Conservation (phyloP, 2,888 invertebrate species). For the Siphlonurus alternatus region DNA sequence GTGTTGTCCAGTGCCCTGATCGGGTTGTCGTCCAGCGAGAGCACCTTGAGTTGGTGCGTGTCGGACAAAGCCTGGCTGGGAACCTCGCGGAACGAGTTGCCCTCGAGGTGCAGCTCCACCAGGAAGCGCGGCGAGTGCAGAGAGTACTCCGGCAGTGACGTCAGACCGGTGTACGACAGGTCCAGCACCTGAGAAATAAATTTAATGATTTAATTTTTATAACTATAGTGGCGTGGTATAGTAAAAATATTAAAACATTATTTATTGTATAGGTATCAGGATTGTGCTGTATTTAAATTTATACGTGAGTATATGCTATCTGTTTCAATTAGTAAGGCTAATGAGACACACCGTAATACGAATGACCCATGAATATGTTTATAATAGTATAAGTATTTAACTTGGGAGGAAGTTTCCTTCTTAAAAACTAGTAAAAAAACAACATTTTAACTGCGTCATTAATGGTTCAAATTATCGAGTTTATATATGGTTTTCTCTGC, state of each 20-base stretch:
- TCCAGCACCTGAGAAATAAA: conserved; percentile 41
- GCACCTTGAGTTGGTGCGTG: conserved; percentile 37
- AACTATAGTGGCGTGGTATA: conserved; percentile 2
- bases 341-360: no score
- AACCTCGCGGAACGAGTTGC: conserved; percentile 40
- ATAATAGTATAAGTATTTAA: no score
- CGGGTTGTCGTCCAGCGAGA: conserved; percentile 54
- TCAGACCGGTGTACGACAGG: conserved; percentile 46
- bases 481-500: no score
- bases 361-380: no score
- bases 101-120: conserved; percentile 44
- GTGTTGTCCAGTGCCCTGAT: conserved; percentile 40
- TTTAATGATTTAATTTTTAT: no score
- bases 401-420: no score
- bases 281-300: conserved; percentile 6
- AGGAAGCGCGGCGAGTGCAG: conserved; percentile 49
- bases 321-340: no score
- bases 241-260: conserved; percentile 3
- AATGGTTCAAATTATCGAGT: no score
- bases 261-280: conserved; percentile 4
- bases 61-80: conserved; percentile 40
- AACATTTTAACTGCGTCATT: no score
- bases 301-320: conserved; percentile 3
- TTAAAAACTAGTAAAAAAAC: no score
- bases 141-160: conserved; percentile 41